These are phyloP conservation scores for Phoxinus phoxinus DNA, from an alignment of 2,113 vertebrate genomes.

Conservation along the genomic window DNA sequence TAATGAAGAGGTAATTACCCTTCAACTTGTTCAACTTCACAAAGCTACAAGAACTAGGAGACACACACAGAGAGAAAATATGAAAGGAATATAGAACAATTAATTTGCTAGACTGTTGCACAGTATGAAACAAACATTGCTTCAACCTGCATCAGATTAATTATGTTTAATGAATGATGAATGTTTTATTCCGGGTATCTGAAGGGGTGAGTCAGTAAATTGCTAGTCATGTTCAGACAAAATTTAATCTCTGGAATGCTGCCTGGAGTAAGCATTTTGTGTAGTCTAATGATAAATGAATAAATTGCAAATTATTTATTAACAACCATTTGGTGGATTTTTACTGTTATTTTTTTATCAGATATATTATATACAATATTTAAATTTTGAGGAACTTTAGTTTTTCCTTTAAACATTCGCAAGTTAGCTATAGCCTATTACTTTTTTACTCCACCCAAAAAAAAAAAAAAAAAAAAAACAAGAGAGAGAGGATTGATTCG, in stretches of 20 bases:
- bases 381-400: too few relatives aligned
- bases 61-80: neutral
- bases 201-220: conserved; percentile 17
- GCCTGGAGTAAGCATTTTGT: neutral
- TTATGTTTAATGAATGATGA: conserved; percentile 25
- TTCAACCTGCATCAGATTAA: neutral
- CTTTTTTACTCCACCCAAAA: too few relatives aligned
- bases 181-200: neutral
- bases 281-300: too few relatives aligned
- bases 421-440: too few relatives aligned
- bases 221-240: neutral
- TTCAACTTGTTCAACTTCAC: conserved; percentile 29
- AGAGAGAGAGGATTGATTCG: too few relatives aligned
- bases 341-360: too few relatives aligned
- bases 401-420: too few relatives aligned
- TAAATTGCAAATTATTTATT: too few relatives aligned
- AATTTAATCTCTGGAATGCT: neutral
- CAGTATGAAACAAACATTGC: neutral
- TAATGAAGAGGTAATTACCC: conserved; percentile 40
- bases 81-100: conserved; percentile 15
- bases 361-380: too few relatives aligned
- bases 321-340: too few relatives aligned
- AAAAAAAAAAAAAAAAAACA: too few relatives aligned
- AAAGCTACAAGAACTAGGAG: neutral
- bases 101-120: neutral